Base-by-base conservation (phyloP, 30 jellyfish, hydroid and myxozoan genomes). In the Calvadosia cruxmelitensis region DNA sequence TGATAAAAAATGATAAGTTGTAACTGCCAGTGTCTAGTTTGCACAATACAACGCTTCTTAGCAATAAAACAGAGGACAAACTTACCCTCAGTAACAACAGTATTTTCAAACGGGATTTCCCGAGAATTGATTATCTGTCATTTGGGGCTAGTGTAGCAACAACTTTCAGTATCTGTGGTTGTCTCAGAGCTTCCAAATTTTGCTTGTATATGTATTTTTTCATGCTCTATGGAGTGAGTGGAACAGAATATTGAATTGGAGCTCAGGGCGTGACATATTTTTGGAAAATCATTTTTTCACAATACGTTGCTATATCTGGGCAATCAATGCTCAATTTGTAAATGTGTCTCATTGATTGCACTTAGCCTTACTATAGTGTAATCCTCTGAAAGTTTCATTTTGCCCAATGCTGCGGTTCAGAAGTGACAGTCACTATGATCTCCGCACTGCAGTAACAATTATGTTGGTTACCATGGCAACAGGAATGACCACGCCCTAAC, bases 401-500 rank as follows among this genome's bases (percentile, higher is more conserved):
- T 20, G 57, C 10, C 20, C 10, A 20, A 10, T 5, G 57, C 20
- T 42, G 57, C 20, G 57, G 57, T 42, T 42, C 20, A 5, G 10
- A 5, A 42, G 10, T 5, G 10, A 42, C 20, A 10, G 10, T 42
- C 20, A 20, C 57, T 20, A 42, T 20, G 20, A 42, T 5, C 20
- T 42, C 57, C 10, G 57, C 20, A 42, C 20, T 42, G 15, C 57
- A 20, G 15, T 10, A 5, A 5, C 57, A 42, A 42, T 42, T 42
- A 20, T 42, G 10, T 20, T 42, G 57, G 57, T 42, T 42, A 42
- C 57, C 20, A 42, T 42, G 20, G 57, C 57, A 42, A 42, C 57
- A 42, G 57, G 10, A 42, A 42, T 42, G 57, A 42, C 57, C 57
- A 42, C 57, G 57, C 57, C 57, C 57, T 42, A 42, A 42, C 20